phyloP scores from a whole-genome alignment of 1,140 invertebrate genomes.

The Ips typographus region DNA sequence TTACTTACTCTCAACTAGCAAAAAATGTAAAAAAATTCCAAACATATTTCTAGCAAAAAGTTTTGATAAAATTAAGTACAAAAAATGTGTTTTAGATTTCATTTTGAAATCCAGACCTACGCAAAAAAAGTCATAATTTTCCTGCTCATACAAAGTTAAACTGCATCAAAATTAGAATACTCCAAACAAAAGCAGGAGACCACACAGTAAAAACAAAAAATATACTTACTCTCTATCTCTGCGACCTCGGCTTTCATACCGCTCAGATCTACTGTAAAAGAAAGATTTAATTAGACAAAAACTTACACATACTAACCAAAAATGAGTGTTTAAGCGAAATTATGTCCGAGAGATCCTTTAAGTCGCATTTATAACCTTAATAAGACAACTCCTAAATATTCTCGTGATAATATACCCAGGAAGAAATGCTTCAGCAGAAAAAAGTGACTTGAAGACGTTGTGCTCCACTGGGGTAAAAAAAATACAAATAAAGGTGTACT shows the following conservation, averaged over 20 bases:
- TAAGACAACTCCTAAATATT: slow-evolving; percentile 37
- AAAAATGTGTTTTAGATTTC: neutral
- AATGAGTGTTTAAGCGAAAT: neutral
- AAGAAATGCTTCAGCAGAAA: neutral
- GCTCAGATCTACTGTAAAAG: slow-evolving; percentile 38
- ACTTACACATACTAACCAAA: neutral
- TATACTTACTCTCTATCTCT: slow-evolving; percentile 36
- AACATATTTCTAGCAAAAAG: neutral
- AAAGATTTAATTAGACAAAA: slow-evolving; percentile 16
- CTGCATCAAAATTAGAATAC: neutral
- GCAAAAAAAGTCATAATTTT: slow-evolving; percentile 15
- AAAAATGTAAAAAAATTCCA: too few species aligned
- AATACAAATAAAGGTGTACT: slow-evolving; percentile 43
- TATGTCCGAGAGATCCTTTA: slow-evolving; percentile 41
- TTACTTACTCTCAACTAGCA: slow-evolving; percentile 1
- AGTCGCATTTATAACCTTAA: slow-evolving; percentile 36
- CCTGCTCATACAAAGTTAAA: slow-evolving; percentile 22
- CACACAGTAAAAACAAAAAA: slow-evolving; percentile 15
- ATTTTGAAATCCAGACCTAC: too few species aligned
- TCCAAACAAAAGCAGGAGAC: slow-evolving; percentile 17
- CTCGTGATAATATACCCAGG: slow-evolving; percentile 6
- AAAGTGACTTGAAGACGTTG: too few species aligned
- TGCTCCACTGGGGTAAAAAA: slow-evolving; percentile 3
- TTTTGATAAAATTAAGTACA: neutral
- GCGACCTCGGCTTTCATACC: slow-evolving; percentile 34